Evolutionary conservation across 2,888 invertebrate genomes (phyloP).

Genomic region (Lasioglossum oenotherae): DNA sequence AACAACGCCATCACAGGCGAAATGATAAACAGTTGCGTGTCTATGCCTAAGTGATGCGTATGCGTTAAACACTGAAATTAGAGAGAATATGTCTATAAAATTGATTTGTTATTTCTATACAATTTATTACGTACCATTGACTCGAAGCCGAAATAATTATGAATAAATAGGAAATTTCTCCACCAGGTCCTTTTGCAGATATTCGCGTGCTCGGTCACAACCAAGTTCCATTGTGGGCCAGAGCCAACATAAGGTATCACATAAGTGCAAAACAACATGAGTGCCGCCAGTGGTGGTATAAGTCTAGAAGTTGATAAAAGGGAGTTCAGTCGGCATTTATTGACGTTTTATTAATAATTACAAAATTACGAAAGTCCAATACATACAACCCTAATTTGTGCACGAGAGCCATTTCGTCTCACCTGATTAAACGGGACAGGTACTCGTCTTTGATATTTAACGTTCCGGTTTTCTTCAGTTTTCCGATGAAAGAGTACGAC

Average conservation of each 20-base stretch:
- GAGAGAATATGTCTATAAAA: not conserved
- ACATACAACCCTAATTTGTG: not conserved
- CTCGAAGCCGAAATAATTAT: constrained; percentile 90
- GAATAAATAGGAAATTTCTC: constrained; percentile 89
- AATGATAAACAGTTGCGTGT: constrained; percentile 88
- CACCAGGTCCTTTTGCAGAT: constrained; percentile 90
- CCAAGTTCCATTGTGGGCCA: constrained; percentile 90
- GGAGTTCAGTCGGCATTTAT: not conserved
- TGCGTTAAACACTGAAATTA: constrained; percentile 88
- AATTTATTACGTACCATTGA: constrained; percentile 86
- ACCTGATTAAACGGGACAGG: constrained; percentile 87
- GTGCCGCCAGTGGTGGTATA: constrained; percentile 87
- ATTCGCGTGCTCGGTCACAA: constrained; percentile 88
- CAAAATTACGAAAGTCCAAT: not conserved
- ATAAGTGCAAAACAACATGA: constrained; percentile 89
- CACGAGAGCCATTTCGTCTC: constrained; percentile 11
- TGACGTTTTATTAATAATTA: not conserved
- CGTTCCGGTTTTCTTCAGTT: constrained; percentile 85
- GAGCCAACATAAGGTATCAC: constrained; percentile 87
- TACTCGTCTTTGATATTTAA: constrained; percentile 88
- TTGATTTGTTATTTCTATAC: not conserved
- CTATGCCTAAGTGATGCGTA: constrained; percentile 90
- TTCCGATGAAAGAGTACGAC: constrained; percentile 87
- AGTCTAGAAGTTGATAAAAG: constrained; percentile 83
- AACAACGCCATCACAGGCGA: constrained; percentile 87